These are phyloP conservation scores for Laticauda colubrina DNA, from an alignment of 2,113 vertebrate species.

Conservation along the genomic window DNA sequence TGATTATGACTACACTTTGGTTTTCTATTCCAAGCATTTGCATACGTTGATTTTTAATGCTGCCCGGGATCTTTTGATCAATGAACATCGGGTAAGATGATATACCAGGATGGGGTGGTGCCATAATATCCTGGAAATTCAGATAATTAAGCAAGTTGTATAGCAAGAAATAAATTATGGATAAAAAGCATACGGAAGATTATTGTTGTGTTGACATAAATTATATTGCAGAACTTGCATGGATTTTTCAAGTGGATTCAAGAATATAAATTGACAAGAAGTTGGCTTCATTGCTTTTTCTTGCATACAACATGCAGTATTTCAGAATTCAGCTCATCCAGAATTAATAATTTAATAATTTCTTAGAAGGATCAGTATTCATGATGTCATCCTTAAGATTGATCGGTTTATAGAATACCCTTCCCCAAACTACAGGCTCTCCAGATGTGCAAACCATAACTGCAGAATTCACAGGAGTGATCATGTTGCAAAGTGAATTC, in stretches of 20 bases:
- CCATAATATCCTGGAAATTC: not conserved
- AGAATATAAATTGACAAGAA: not conserved
- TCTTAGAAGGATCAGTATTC: not conserved
- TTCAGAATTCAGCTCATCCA: not conserved
- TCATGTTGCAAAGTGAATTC: not conserved
- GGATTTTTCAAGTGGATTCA: not conserved
- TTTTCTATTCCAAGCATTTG: slow-evolving; percentile 93
- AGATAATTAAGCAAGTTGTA: not conserved
- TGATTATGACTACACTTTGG: slow-evolving; percentile 96
- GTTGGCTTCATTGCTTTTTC: not conserved
- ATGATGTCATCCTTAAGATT: not conserved
- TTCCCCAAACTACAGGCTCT: not conserved
- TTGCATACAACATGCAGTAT: not conserved
- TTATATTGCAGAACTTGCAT: not conserved
- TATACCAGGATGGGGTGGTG: not conserved
- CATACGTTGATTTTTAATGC: slow-evolving; percentile 95
- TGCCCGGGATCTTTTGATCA: slow-evolving; percentile 91
- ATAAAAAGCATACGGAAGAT: not conserved
- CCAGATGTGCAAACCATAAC: not conserved
- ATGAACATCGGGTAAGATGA: slow-evolving; percentile 85
- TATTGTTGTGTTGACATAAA: not conserved
- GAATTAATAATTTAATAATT: not conserved
- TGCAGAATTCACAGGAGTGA: not conserved
- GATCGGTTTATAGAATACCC: not conserved
- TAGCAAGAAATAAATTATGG: not conserved